These are phyloP conservation scores for Platycercus adscitus DNA, from an alignment of 2,113 vertebrate genomes.

Conservation along the genomic window DNA sequence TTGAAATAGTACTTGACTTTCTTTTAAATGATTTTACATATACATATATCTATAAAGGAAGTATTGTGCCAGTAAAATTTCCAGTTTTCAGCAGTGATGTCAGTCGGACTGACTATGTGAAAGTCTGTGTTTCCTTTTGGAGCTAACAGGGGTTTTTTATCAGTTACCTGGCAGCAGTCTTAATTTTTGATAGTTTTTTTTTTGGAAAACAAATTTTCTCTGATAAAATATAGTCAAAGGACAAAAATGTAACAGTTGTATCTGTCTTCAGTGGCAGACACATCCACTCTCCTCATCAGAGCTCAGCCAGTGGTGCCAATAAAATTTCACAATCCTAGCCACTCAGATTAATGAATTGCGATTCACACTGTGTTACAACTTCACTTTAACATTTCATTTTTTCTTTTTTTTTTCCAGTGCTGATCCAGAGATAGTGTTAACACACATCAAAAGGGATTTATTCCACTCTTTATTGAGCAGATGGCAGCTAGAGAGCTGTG, in stretches of 20 bases:
- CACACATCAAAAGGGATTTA: slow-evolving; percentile 40
- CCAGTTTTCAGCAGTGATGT: not conserved
- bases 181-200: not conserved
- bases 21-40: not conserved
- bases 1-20: not conserved
- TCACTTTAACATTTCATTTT: not conserved
- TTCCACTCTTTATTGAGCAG: slow-evolving; percentile 28
- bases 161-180: not conserved
- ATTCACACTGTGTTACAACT: not conserved
- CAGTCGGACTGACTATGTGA: not conserved
- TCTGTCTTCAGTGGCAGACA: not conserved
- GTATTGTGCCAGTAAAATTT: not conserved
- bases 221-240: not conserved
- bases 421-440: not conserved
- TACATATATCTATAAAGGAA: not conserved
- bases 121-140: not conserved
- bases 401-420: not conserved
- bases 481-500: slow-evolving; percentile 28
- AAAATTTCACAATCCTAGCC: not conserved
- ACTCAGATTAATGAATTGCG: not conserved
- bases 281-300: not conserved
- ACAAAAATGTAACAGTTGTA: not conserved
- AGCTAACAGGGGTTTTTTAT: not conserved
- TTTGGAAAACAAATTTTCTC: not conserved
- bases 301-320: not conserved